Base-by-base conservation (phyloP, 2,113 vertebrate genomes). In the Dasyprocta punctata region DNA sequence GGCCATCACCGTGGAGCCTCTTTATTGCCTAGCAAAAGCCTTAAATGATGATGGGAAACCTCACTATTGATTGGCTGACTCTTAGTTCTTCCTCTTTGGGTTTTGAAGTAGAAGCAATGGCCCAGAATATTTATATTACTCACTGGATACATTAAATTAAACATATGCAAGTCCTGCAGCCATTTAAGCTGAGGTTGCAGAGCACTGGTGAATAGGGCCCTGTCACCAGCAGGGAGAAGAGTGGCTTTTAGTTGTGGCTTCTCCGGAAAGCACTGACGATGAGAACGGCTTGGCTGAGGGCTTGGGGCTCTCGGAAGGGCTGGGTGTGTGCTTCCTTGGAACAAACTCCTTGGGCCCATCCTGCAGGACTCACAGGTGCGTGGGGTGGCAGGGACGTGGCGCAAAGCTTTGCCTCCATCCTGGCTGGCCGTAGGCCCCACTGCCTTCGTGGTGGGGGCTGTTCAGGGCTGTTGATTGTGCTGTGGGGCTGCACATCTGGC, bases 21-120 rank as follows among this genome's bases (percentile, higher is more conserved):
- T 98, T 98, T 99, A 98, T 98, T 98, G 98, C 98, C 98, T 97
- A 98, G 98, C 98, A 98, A 98, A 98, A 98, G 97, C 98, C 97
- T 98, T 98, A 98, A 98, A 98, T 97, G 97, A 98, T 98, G 98
- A 98, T 97, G 97, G 96, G 98, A 98, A 99, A 98, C 97, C 98
- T 99, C 96, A 41, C 87, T 96, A 98, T 98, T 98, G 98, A 99
- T 99, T 98, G 97, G 94, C 98, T 98, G 97, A 93, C 92, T 98
- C 94, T 98, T 98, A 98, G 98, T 7, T 96, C 98, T 98, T 98
- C 98, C 98, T 98, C 97, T 98, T 98, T 97, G 97, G 98, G 98
- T 98, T 96, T 81, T 96, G 97, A 98, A 98, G 97, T 98, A 98
- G 95, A 97, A 97, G 96, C 94, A 94, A 98, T 98, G 98, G 98